A percentile compares a stretch with the other conserved stretches of the same genome.
phyloP scores from a whole-genome alignment of 1,140 invertebrate genomes.

The Drosophila saltans region DNA sequence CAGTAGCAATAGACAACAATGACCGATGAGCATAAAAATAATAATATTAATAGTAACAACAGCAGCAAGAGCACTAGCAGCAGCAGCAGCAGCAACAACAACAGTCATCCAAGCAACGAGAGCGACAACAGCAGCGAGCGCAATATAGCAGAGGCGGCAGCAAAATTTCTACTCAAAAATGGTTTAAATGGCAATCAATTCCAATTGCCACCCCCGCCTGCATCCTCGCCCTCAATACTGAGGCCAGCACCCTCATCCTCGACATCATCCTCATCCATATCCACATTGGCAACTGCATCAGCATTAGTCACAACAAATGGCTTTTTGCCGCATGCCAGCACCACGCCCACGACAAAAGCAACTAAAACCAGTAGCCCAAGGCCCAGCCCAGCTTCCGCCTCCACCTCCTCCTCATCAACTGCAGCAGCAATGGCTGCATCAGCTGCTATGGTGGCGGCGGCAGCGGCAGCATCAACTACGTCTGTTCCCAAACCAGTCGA shows the following conservation, averaged over 20 bases:
- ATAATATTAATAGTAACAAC: slow-evolving; percentile 52
- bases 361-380: slow-evolving; percentile 53
- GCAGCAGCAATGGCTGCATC: slow-evolving; percentile 62
- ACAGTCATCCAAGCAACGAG: slow-evolving; percentile 36
- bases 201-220: slow-evolving; percentile 57
- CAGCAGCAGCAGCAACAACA: slow-evolving; percentile 23
- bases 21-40: slow-evolving; percentile 83
- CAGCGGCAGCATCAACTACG: slow-evolving; percentile 25
- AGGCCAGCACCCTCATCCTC: slow-evolving; percentile 25
- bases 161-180: slow-evolving; percentile 78
- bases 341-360: slow-evolving; percentile 54
- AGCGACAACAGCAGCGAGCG: slow-evolving; percentile 50
- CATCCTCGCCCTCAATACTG: not conserved
- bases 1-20: slow-evolving; percentile 82
- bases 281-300: slow-evolving; percentile 1
- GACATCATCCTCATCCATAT: slow-evolving; percentile 25
- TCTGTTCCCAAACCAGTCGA: slow-evolving; percentile 50
- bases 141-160: slow-evolving; percentile 78
- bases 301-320: slow-evolving; percentile 63
- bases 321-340: slow-evolving; percentile 58
- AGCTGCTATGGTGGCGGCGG: slow-evolving; percentile 55
- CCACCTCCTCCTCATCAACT: slow-evolving; percentile 14
- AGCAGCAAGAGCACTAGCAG: slow-evolving; percentile 41
- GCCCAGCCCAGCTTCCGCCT: slow-evolving; percentile 34
- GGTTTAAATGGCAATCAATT: slow-evolving; percentile 73